Conservation (phyloP, 2,888 invertebrate species). For the Eustalomyia histrio region DNA sequence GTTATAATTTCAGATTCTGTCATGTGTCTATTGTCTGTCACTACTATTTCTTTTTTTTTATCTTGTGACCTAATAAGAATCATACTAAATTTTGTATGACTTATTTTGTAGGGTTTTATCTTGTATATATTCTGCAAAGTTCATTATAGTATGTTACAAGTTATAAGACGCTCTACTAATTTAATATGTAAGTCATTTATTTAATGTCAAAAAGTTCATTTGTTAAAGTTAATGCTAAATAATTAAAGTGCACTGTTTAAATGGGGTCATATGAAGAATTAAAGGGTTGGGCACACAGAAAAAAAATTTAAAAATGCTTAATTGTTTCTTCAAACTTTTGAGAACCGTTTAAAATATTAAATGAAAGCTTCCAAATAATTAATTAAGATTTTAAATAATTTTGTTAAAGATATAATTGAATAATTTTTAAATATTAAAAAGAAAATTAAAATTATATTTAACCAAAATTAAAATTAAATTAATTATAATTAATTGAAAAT, state of each 20-base stretch:
- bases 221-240: neutral
- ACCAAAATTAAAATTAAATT: too few species aligned
- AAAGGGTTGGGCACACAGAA: too few species aligned
- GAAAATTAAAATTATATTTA: too few species aligned
- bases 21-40: neutral
- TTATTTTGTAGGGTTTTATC: neutral
- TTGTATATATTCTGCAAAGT: neutral
- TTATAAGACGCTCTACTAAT: conserved; percentile 5
- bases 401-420: too few species aligned
- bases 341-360: too few species aligned
- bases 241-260: conserved; percentile 9
- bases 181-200: conserved; percentile 12
- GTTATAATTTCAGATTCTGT: too few species aligned
- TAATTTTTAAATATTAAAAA: too few species aligned
- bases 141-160: neutral
- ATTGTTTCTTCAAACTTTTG: too few species aligned
- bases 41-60: conserved; percentile 11
- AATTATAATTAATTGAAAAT: too few species aligned
- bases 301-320: too few species aligned
- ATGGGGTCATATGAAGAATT: neutral
- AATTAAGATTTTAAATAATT: too few species aligned
- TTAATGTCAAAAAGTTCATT: conserved; percentile 31
- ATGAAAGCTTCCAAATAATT: too few species aligned
- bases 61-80: conserved; percentile 43
- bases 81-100: conserved; percentile 8